Evolutionary conservation across 2,113 vertebrate genomes (phyloP).

Genomic region (Puma concolor): DNA sequence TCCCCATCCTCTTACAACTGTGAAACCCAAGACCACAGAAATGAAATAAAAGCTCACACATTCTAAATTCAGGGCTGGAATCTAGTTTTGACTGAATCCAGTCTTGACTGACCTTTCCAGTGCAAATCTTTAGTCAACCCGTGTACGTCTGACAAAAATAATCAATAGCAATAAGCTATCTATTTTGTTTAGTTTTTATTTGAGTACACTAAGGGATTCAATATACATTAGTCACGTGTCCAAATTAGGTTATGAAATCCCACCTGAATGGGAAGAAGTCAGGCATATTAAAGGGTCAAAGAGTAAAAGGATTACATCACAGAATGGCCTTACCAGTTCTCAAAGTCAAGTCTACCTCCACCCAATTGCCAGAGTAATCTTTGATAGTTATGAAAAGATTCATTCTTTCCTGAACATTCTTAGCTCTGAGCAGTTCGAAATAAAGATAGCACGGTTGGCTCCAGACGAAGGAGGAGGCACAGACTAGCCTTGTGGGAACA

Average conservation of each 20-base stretch:
- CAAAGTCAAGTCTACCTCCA: neutral
- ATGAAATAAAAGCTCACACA: neutral
- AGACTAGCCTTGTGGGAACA: neutral
- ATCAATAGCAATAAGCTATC: neutral
- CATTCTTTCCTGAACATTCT: neutral
- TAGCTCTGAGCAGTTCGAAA: neutral
- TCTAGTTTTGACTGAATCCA: neutral
- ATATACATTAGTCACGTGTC: neutral
- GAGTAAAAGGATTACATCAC: neutral
- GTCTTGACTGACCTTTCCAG: neutral
- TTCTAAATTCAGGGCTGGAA: neutral
- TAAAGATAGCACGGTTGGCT: neutral
- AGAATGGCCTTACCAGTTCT: neutral
- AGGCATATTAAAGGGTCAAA: constrained; percentile 2
- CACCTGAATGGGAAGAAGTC: neutral
- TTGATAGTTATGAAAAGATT: neutral
- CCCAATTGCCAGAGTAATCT: neutral
- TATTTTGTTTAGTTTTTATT: constrained; percentile 16
- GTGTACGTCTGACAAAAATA: neutral
- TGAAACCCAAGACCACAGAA: constrained; percentile 26
- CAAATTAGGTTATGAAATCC: neutral
- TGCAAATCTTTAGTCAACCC: neutral
- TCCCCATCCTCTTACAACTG: neutral
- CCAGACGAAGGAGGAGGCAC: neutral
- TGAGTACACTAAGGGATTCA: neutral